Conservation (phyloP, 2,797 vertebrate species). For the Odontamblyopus rebecca region DNA sequence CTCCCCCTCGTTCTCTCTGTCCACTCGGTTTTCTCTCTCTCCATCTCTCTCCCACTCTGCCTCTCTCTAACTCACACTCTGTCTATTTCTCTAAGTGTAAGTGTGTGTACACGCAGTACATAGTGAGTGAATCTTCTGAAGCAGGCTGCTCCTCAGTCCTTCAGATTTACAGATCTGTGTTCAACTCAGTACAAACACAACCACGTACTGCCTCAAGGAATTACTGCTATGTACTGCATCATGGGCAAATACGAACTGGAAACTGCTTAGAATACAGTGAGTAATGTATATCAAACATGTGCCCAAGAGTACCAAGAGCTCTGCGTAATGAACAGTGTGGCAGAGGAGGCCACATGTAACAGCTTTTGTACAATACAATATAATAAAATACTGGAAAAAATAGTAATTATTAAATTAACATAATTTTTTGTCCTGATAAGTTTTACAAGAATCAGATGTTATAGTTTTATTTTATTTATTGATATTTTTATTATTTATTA, state of each 20-base stretch:
- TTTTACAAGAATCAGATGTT: no score
- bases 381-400: no score
- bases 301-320: background rate
- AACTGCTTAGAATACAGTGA: background rate
- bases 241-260: background rate
- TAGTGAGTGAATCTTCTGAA: slow-evolving; percentile 67
- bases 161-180: slow-evolving; percentile 55
- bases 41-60: no score
- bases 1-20: no score
- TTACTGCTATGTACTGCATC: background rate
- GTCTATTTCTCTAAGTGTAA: background rate
- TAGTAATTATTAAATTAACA: no score
- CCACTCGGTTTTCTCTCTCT: no score
- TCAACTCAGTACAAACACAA: slow-evolving; percentile 50
- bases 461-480: no score
- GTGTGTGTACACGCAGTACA: slow-evolving; percentile 65
- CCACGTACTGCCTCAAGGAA: background rate
- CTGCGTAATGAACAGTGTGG: background rate
- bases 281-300: background rate
- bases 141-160: slow-evolving; percentile 46
- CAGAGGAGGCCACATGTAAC: background rate
- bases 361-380: no score
- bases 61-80: no score
- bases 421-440: no score
- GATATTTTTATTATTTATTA: no score